Conservation (phyloP, 2,888 invertebrate genomes). For the Drosophila multiciliata region DNA sequence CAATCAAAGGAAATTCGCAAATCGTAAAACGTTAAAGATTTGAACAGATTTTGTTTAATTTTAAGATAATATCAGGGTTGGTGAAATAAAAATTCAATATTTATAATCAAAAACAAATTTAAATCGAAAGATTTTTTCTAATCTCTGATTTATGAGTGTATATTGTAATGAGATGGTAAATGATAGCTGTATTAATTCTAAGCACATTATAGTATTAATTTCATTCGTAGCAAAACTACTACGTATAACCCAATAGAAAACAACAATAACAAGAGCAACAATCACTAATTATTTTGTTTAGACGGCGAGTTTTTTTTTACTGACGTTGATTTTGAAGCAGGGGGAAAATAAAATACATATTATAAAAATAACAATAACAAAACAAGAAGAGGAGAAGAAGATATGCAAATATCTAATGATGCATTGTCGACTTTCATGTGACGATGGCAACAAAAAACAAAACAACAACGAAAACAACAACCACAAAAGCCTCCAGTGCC, state of each 20-base stretch:
- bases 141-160: neutral
- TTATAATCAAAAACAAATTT: neutral
- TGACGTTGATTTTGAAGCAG: slow-evolving; percentile 7
- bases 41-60: neutral
- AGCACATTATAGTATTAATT: slow-evolving; percentile 10
- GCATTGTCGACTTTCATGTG: slow-evolving; percentile 36
- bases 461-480: neutral
- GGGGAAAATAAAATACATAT: slow-evolving; percentile 10
- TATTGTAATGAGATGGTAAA: neutral
- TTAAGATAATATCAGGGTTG: neutral
- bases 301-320: slow-evolving; percentile 14
- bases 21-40: neutral
- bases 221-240: slow-evolving; percentile 13
- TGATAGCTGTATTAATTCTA: neutral
- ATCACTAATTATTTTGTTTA: slow-evolving; percentile 70
- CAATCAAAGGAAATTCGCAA: neutral
- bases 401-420: slow-evolving; percentile 53
- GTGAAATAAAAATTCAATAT: neutral
- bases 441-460: neutral
- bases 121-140: neutral
- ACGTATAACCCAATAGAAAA: slow-evolving; percentile 41
- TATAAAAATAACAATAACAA: neutral
- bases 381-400: neutral
- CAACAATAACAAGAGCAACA: slow-evolving; percentile 16
- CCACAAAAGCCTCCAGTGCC: neutral